Base-by-base conservation (phyloP, 2,797 vertebrate genomes). In the Astyanax mexicanus region DNA sequence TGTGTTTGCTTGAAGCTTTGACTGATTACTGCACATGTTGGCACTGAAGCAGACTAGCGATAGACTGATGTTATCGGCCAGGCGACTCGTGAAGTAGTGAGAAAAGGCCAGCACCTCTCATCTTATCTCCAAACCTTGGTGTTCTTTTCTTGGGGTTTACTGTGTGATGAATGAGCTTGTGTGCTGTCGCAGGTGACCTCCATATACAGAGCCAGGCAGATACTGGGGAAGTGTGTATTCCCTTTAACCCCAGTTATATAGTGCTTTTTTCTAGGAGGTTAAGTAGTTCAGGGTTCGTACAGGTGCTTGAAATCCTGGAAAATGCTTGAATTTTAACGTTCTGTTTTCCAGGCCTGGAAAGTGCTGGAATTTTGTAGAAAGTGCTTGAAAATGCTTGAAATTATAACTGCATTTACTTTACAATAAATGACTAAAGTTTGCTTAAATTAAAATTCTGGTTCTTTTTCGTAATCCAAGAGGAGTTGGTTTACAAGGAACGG, bases 1-100 rank as follows among this genome's bases (percentile, higher is more conserved):
- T 62, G 73, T 83, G 74, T 85, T 83, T 73, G 58, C 72, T 69
- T 27, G 72, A 74, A 54, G 73, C 51, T 77, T 17, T 74, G 71
- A 81, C 60, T 77, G 67, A 82, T 77, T 61, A 29, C 66, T 72
- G 19, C 62, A 17, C 47, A 72, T 69, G 73, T 6, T 65, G 72
- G 45, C 5, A 35, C 29, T 47, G 57, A 74, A 71, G 51, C 70
- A 74, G 58, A 75, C 40, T 40, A 9, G n/a, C 69, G 67, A 77
- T 77, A 75, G 10, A 13, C 64, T 64, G 67, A 81, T 77, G 49
- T 67, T 84, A 83, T 80, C 74, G 4, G 29, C 47, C 45, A 66
- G 40, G 13, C 29, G 32, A 27, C 69, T 32, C 42, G 73, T 81
- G 77, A 81, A 73, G 69, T 81, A 74, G 80, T 83, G 75, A 74